A percentile compares a stretch with the other conserved stretches of the same genome.
These are phyloP conservation scores for Danio aesculapii DNA, from an alignment of 2,797 vertebrate species.

Conservation along the genomic window DNA sequence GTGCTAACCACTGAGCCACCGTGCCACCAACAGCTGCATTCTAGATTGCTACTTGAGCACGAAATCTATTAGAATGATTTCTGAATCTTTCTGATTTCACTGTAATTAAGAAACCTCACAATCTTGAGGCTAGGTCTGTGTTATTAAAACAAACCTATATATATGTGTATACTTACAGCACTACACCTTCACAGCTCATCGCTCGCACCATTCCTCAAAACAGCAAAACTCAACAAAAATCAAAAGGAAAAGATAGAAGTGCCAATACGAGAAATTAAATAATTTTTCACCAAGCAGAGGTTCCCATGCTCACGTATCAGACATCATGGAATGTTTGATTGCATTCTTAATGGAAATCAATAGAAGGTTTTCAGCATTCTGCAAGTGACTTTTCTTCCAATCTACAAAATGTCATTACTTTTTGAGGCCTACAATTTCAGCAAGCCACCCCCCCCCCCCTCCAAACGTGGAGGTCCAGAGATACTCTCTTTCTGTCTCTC, in stretches of 20 bases:
- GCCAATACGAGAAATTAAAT: conserved; percentile 72
- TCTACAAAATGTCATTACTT: conserved; percentile 80
- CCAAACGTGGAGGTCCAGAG: neutral
- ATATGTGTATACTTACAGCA: neutral
- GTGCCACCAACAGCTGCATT: neutral
- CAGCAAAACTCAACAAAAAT: conserved; percentile 30
- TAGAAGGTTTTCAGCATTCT: conserved; percentile 72
- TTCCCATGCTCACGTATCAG: conserved; percentile 62
- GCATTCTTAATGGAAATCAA: conserved; percentile 85
- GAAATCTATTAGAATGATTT: neutral
- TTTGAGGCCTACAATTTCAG: conserved; percentile 65
- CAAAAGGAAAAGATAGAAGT: conserved; percentile 54
- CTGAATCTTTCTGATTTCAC: neutral
- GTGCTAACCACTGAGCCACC: no score
- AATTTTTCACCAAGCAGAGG: conserved; percentile 68
- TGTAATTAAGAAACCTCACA: no score
- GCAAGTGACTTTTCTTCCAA: conserved; percentile 76
- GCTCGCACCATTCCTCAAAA: conserved; percentile 14
- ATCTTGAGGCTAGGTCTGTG: neutral
- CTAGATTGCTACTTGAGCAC: neutral
- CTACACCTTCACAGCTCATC: neutral
- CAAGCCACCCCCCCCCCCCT: no score
- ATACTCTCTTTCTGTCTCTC: neutral
- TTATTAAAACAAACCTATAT: neutral
- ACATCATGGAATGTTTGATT: conserved; percentile 79